phyloP scores from a whole-genome alignment of 2,888 invertebrate genomes.

The Euclidia mi region DNA sequence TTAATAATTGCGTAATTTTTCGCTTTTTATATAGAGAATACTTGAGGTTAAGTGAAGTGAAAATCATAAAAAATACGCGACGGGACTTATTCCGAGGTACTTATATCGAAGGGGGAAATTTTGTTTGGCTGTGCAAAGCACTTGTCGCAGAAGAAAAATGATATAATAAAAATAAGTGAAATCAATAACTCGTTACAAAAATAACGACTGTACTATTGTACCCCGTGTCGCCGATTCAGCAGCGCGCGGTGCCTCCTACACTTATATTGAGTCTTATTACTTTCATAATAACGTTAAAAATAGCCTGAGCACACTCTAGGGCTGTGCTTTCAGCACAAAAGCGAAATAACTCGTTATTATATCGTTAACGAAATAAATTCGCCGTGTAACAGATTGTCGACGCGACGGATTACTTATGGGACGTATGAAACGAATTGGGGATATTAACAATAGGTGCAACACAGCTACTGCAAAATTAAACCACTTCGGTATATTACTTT shows the following conservation, averaged over 20 bases:
- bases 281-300: constrained; percentile 38
- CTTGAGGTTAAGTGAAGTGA: constrained; percentile 22
- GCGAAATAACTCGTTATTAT: constrained; percentile 68
- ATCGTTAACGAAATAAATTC: constrained; percentile 69
- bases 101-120: constrained; percentile 17
- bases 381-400: constrained; percentile 54
- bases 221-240: constrained; percentile 37
- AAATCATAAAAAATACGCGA: constrained; percentile 8
- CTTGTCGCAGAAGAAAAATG: constrained; percentile 22
- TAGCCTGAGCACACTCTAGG: constrained; percentile 23
- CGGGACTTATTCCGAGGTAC: no score
- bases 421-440: constrained; percentile 54
- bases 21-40: constrained; percentile 13
- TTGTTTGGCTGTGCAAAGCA: constrained; percentile 16
- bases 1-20: constrained; percentile 27
- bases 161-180: constrained; percentile 28
- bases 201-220: constrained; percentile 37
- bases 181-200: constrained; percentile 53
- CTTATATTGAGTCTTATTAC: constrained; percentile 20
- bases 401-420: constrained; percentile 56
- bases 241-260: constrained; percentile 19
- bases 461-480: no score
- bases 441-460: no score
- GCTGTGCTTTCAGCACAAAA: constrained; percentile 56
- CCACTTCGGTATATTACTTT: no score